A percentile compares a stretch with the other conserved stretches of the same genome.
phyloP scores from a whole-genome alignment of 2,797 vertebrate species.

The Helarctos malayanus region DNA sequence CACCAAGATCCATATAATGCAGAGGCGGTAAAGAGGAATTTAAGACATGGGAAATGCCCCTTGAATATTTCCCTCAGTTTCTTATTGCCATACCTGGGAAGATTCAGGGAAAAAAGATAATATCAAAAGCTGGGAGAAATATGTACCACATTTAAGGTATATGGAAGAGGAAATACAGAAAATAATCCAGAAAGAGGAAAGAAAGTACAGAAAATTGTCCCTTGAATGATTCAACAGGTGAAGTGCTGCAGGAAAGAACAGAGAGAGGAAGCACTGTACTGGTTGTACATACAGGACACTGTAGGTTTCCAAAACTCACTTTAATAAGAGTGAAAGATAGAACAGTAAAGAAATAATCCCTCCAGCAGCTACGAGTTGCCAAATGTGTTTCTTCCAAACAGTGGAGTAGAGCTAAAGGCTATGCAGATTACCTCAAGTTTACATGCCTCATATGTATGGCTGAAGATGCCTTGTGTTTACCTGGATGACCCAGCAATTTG shows the following conservation, averaged over 20 bases:
- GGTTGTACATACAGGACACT: too few relatives aligned
- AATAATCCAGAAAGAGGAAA: neutral
- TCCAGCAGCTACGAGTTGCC: neutral
- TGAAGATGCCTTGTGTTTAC: neutral
- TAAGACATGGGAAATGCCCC: neutral
- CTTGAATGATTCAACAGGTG: neutral
- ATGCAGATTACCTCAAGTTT: accelerated
- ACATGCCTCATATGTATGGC: neutral
- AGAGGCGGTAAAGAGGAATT: neutral
- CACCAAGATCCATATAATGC: neutral
- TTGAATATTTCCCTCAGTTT: neutral
- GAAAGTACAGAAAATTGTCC: neutral
- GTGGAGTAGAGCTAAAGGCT: neutral
- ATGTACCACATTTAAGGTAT: neutral
- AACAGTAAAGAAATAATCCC: neutral
- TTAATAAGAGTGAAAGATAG: neutral
- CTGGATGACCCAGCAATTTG: neutral
- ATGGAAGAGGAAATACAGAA: neutral
- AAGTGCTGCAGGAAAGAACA: neutral
- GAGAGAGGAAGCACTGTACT: neutral
- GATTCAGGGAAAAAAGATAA: neutral
- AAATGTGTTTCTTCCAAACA: neutral
- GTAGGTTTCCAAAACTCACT: neutral
- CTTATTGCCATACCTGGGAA: neutral
- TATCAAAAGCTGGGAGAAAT: neutral